Evolutionary conservation across 1,140 invertebrate species (phyloP).

Genomic region (Scaptomyza montana): DNA sequence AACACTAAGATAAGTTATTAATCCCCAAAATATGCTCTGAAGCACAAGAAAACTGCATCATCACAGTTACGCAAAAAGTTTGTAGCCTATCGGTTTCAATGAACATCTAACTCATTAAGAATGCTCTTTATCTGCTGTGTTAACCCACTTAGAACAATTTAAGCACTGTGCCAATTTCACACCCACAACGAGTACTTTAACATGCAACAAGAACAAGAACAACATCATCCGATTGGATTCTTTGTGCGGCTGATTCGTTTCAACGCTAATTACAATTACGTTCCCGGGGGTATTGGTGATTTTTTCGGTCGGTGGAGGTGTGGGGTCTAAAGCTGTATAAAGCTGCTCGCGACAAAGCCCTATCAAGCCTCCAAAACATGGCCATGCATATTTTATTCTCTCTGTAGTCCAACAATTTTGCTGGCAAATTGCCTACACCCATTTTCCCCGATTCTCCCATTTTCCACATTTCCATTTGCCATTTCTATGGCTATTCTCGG

Average conservation of each 20-base stretch:
- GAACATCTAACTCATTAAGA: slow-evolving; percentile 37
- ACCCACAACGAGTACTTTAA: slow-evolving; percentile 26
- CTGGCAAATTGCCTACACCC: slow-evolving; percentile 44
- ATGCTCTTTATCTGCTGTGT: slow-evolving; percentile 61
- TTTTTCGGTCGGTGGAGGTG: no score
- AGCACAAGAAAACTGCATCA: background rate
- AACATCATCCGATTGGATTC: slow-evolving; percentile 24
- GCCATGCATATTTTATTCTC: slow-evolving; percentile 76
- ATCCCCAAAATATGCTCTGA: background rate
- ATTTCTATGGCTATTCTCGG: slow-evolving; percentile 8
- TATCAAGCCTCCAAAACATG: slow-evolving; percentile 58
- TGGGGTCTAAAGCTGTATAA: no score
- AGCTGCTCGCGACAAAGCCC: slow-evolving; percentile 35
- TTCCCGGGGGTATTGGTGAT: slow-evolving; percentile 3
- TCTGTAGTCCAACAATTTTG: slow-evolving; percentile 22
- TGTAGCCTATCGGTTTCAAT: background rate
- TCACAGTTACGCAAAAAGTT: background rate
- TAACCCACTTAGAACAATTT: slow-evolving; percentile 70
- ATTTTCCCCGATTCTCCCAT: background rate
- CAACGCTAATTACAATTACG: slow-evolving; percentile 73
- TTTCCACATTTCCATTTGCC: slow-evolving; percentile 1
- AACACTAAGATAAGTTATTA: background rate
- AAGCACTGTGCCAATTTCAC: slow-evolving; percentile 51
- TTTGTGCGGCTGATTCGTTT: slow-evolving; percentile 58
- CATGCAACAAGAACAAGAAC: background rate